Percentiles rank a stretch among this genome's conserved stretches.
These are phyloP conservation scores for Rhadina sibilatrix DNA, from an alignment of 2,113 vertebrate genomes.

Conservation along the genomic window DNA sequence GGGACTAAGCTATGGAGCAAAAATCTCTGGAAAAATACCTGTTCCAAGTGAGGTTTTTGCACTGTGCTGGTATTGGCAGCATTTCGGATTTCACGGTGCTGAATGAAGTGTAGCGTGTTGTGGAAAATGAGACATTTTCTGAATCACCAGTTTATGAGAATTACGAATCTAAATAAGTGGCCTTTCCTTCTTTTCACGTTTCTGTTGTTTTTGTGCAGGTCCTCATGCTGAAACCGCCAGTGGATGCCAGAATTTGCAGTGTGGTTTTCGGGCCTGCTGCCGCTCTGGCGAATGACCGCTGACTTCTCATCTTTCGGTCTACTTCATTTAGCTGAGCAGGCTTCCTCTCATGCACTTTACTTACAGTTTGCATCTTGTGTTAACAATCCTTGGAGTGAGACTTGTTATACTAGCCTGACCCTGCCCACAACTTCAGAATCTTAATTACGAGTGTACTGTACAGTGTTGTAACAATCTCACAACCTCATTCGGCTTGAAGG, in stretches of 20 bases:
- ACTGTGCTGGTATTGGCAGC: accelerated
- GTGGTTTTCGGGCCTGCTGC: slow-evolving; percentile 97
- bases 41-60: background rate
- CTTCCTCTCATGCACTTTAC: slow-evolving; percentile 94
- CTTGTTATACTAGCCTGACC: slow-evolving; percentile 65
- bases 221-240: slow-evolving; percentile 95
- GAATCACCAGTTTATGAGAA: background rate
- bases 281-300: slow-evolving; percentile 93
- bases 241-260: slow-evolving; percentile 99
- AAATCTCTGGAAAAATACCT: background rate
- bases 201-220: slow-evolving; percentile 85
- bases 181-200: slow-evolving; percentile 72
- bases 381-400: slow-evolving; percentile 72
- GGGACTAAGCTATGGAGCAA: background rate
- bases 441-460: slow-evolving; percentile 68
- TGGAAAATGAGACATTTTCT: background rate
- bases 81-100: background rate
- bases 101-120: background rate
- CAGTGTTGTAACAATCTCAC: slow-evolving; percentile 69
- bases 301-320: slow-evolving; percentile 67
- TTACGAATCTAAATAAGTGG: background rate
- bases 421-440: slow-evolving; percentile 53
- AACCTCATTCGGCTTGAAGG: slow-evolving; percentile 62
- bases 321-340: slow-evolving; percentile 79
- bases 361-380: slow-evolving; percentile 76